phyloP scores from a whole-genome alignment of 2,113 vertebrate genomes.

The Neomonachus schauinslandi region DNA sequence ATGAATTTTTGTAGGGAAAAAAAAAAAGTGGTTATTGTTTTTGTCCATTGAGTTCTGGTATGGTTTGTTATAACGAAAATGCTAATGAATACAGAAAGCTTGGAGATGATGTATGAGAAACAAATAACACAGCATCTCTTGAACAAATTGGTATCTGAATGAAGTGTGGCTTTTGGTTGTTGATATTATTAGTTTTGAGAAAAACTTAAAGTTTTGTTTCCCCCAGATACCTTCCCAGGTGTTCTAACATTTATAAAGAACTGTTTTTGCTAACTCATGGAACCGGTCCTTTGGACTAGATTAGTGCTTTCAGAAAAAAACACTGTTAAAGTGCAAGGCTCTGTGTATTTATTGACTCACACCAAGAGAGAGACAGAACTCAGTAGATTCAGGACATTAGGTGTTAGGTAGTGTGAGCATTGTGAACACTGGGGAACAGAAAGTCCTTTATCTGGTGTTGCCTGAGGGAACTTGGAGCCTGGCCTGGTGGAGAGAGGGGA shows the following conservation, averaged over 20 bases:
- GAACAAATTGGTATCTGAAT: neutral
- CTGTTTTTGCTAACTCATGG: neutral
- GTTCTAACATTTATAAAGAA: neutral
- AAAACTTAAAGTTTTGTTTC: neutral
- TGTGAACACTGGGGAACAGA: neutral
- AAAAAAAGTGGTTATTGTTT: neutral
- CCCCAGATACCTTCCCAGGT: no score
- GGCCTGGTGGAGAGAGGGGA: constrained; percentile 34
- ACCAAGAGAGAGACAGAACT: neutral
- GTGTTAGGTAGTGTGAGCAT: neutral
- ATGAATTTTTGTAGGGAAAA: neutral
- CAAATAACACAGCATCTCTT: neutral
- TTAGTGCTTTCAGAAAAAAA: neutral
- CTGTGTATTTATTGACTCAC: neutral
- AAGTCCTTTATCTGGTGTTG: constrained; percentile 62
- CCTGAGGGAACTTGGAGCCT: constrained; percentile 52
- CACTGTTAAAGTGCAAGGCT: neutral
- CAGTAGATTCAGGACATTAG: neutral
- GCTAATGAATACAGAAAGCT: neutral
- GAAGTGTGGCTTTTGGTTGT: neutral
- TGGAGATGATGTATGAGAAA: neutral
- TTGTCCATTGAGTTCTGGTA: neutral
- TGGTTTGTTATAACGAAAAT: neutral
- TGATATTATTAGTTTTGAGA: neutral
- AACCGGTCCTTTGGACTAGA: neutral